phyloP scores from a whole-genome alignment of 2,113 vertebrate genomes.

The Chloropsis cyanopogon region DNA sequence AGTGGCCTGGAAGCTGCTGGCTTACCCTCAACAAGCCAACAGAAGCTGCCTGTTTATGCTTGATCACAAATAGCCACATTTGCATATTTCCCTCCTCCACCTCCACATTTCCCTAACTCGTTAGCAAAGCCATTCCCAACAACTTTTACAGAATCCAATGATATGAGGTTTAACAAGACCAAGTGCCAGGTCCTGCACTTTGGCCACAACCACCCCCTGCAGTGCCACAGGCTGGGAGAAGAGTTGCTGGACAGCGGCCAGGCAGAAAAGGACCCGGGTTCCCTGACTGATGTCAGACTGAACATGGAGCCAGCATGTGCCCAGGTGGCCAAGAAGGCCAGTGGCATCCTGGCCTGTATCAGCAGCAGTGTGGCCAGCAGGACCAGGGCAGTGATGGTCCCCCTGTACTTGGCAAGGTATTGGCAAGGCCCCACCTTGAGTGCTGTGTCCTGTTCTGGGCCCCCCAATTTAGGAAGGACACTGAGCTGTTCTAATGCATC shows the following conservation, averaged over 20 bases:
- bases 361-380: neutral
- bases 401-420: neutral
- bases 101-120: accelerated
- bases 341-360: neutral
- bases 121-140: neutral
- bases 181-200: neutral
- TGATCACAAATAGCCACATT: neutral
- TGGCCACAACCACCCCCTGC: neutral
- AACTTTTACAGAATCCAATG: neutral
- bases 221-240: neutral
- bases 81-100: neutral
- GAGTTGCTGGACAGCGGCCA: neutral
- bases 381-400: neutral
- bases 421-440: neutral
- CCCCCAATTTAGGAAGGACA: too few relatives aligned
- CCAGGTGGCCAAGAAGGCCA: neutral
- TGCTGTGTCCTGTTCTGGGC: neutral
- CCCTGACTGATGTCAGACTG: neutral
- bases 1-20: neutral
- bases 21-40: neutral
- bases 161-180: neutral
- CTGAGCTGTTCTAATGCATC: accelerated
- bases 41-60: neutral
- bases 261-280: neutral
- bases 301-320: neutral